Percentiles rank a stretch among this genome's conserved stretches.
Conservation (phyloP, 1,140 invertebrate genomes). For the Drosophila sechellia region DNA sequence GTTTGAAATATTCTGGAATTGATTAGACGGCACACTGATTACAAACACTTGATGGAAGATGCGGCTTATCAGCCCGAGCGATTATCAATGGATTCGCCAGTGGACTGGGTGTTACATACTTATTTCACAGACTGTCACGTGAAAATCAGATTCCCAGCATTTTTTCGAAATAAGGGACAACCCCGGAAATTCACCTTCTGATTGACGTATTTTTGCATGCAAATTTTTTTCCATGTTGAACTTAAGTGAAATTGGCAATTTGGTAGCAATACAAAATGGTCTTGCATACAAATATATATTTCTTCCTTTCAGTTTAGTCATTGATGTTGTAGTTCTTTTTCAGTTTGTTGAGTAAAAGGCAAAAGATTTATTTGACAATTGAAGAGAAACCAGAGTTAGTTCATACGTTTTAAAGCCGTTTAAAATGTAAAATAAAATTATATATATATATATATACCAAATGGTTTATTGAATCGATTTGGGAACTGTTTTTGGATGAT, state of each 20-base stretch:
- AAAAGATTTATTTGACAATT: too few species aligned
- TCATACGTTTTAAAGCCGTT: too few species aligned
- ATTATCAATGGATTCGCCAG: conserved; percentile 32
- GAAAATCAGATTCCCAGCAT: conserved; percentile 3
- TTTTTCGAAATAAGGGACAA: conserved; percentile 7
- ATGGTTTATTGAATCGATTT: not conserved
- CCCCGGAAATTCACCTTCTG: not conserved
- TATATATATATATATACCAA: too few species aligned
- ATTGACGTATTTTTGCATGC: too few species aligned
- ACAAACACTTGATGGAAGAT: conserved; percentile 1
- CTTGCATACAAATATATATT: too few species aligned
- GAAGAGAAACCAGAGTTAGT: too few species aligned
- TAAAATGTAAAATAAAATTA: too few species aligned
- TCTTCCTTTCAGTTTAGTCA: too few species aligned
- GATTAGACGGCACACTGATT: conserved; percentile 40
- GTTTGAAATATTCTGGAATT: conserved; percentile 29
- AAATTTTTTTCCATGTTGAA: too few species aligned
- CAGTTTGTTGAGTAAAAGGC: not conserved
- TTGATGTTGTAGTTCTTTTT: too few species aligned
- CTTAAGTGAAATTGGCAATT: too few species aligned
- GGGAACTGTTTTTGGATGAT: conserved; percentile 10
- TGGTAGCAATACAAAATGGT: too few species aligned
- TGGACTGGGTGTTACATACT: not conserved
- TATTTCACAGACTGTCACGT: conserved; percentile 14
- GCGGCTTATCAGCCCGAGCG: not conserved